Evolutionary conservation across 2,888 invertebrate species (phyloP).

Genomic region (Apotomis turbidana): DNA sequence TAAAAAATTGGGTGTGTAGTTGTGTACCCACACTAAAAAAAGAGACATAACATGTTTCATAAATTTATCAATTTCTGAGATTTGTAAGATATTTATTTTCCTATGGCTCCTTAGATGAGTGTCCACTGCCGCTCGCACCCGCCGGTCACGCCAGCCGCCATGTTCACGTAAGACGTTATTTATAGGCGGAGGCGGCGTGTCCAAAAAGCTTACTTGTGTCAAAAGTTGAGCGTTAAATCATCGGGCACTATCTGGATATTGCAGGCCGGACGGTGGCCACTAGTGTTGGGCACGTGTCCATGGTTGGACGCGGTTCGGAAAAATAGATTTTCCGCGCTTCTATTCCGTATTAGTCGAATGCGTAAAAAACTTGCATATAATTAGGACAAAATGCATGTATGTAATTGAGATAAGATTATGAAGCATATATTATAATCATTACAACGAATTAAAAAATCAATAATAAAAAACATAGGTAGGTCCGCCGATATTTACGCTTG

Average conservation of each 20-base stretch:
- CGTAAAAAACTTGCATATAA: no score
- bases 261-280: constrained; percentile 85
- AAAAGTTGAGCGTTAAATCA: constrained; percentile 89
- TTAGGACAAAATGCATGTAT: no score
- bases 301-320: constrained; percentile 45
- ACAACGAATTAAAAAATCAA: no score
- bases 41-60: no score
- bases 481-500: no score
- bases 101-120: background rate
- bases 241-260: constrained; percentile 86
- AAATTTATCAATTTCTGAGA: no score
- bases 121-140: constrained; percentile 49
- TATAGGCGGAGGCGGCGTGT: constrained; percentile 80
- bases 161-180: constrained; percentile 81
- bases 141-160: constrained; percentile 58
- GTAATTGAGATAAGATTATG: no score
- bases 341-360: no score
- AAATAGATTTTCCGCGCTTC: background rate
- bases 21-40: no score
- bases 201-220: constrained; percentile 85
- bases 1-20: no score
- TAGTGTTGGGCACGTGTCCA: constrained; percentile 61
- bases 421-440: no score
- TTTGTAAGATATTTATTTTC: constrained; percentile 5
- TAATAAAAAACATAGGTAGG: no score